These are phyloP conservation scores for Tillus elongatus DNA, from an alignment of 2,888 invertebrate genomes.

Conservation along the genomic window DNA sequence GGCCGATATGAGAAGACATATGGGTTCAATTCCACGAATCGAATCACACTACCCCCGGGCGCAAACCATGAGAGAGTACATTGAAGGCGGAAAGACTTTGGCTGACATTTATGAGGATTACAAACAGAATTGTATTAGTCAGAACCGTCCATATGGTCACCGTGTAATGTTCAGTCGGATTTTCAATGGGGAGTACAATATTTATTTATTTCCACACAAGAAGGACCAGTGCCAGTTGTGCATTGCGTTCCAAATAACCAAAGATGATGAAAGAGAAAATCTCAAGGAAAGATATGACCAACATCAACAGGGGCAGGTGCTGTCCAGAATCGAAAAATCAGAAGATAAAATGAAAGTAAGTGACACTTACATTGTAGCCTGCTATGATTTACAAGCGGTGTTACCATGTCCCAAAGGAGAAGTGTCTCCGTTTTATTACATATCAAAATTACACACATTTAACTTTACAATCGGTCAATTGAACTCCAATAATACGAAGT, in stretches of 20 bases:
- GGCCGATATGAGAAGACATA: slow-evolving; percentile 4
- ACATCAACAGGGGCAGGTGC: slow-evolving; percentile 19
- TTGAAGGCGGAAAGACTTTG: slow-evolving; percentile 15
- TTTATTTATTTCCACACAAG: slow-evolving; percentile 18
- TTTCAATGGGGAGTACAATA: slow-evolving; percentile 19
- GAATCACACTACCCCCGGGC: slow-evolving; percentile 6
- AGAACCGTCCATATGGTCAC: slow-evolving; percentile 15
- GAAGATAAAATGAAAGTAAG: slow-evolving; percentile 17
- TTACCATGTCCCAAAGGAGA: slow-evolving; percentile 24
- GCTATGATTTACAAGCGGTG: slow-evolving; percentile 23
- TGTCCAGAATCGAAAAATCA: slow-evolving; percentile 19
- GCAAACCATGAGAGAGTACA: slow-evolving; percentile 3
- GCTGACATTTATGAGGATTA: slow-evolving; percentile 22
- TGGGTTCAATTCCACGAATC: neutral
- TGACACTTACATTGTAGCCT: slow-evolving; percentile 16
- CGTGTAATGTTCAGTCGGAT: slow-evolving; percentile 14
- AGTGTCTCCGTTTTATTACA: slow-evolving; percentile 23
- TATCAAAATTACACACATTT: slow-evolving; percentile 19
- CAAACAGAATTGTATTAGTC: slow-evolving; percentile 14
- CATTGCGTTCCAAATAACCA: slow-evolving; percentile 11
- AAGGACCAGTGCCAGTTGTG: slow-evolving; percentile 18
- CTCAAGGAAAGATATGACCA: slow-evolving; percentile 15
- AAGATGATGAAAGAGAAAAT: slow-evolving; percentile 12
- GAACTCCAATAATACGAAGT: slow-evolving; percentile 5
- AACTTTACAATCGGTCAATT: slow-evolving; percentile 23